These are phyloP conservation scores for Disparrhopalites patrizii DNA, from an alignment of 2,888 invertebrate genomes.

Conservation along the genomic window DNA sequence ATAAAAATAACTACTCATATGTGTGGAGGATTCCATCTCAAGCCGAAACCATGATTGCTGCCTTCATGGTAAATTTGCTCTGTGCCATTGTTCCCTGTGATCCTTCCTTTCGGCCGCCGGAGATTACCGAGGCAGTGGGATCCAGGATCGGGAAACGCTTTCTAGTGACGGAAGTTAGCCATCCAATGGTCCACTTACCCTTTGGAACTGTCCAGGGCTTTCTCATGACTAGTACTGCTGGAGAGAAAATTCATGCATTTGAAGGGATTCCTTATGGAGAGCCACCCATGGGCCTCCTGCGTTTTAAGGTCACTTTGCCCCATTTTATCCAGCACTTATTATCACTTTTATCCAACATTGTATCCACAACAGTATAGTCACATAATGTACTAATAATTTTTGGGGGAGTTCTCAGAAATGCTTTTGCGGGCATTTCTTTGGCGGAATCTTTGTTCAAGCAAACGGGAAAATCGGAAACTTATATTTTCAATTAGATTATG, in stretches of 20 bases:
- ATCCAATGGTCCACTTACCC: constrained; percentile 23
- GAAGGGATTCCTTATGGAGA: constrained; percentile 43
- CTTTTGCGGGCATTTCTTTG: too few relatives aligned
- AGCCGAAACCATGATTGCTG: constrained; percentile 20
- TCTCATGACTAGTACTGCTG: constrained; percentile 36
- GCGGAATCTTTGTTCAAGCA: too few relatives aligned
- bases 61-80: constrained; percentile 41
- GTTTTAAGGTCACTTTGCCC: constrained; percentile 36
- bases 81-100: constrained; percentile 46
- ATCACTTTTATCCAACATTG: too few relatives aligned
- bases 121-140: constrained; percentile 1
- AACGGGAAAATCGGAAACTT: background rate
- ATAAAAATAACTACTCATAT: background rate
- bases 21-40: too few relatives aligned
- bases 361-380: too few relatives aligned
- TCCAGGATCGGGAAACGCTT: constrained; percentile 8
- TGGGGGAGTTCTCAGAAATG: too few relatives aligned
- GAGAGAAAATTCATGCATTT: constrained; percentile 39
- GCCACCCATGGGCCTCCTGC: constrained; percentile 29
- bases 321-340: too few relatives aligned
- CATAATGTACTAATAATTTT: too few relatives aligned
- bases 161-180: background rate
- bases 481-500: background rate
- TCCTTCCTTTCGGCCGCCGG: constrained; percentile 28
- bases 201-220: constrained; percentile 38